phyloP scores from a whole-genome alignment of 2,888 invertebrate species.

The Cerastis rubricosa region DNA sequence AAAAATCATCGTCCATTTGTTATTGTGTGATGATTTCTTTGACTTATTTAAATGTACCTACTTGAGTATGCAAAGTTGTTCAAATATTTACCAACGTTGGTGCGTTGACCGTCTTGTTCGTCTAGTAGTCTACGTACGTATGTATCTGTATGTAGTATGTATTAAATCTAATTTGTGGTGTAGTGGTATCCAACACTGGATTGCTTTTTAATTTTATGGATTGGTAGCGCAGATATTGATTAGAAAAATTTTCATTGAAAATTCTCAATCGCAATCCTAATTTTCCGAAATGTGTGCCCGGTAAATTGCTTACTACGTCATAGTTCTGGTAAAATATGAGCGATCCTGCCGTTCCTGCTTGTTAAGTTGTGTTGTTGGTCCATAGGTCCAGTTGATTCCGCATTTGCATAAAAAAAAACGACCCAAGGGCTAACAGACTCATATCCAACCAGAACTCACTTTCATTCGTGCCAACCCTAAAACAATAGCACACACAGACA shows the following conservation, averaged over 20 bases:
- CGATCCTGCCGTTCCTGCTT: background rate
- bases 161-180: background rate
- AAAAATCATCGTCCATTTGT: background rate
- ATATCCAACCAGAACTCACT: background rate
- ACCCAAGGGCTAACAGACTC: too few species aligned
- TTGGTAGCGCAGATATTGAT: background rate
- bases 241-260: background rate
- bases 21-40: constrained; percentile 27
- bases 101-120: constrained; percentile 16
- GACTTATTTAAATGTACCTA: constrained; percentile 27
- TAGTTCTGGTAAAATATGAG: too few species aligned
- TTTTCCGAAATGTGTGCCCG: background rate
- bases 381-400: background rate
- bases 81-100: constrained; percentile 16
- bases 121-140: background rate
- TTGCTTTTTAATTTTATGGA: background rate
- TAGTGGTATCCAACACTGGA: background rate
- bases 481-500: constrained; percentile 11
- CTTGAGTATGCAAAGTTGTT: constrained; percentile 9
- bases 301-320: background rate
- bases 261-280: background rate
- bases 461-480: constrained; percentile 33
- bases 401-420: background rate
- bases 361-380: background rate
- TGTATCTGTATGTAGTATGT: background rate